These are phyloP conservation scores for Heliangelus exortis DNA, from an alignment of 2,797 vertebrate genomes.

Conservation along the genomic window DNA sequence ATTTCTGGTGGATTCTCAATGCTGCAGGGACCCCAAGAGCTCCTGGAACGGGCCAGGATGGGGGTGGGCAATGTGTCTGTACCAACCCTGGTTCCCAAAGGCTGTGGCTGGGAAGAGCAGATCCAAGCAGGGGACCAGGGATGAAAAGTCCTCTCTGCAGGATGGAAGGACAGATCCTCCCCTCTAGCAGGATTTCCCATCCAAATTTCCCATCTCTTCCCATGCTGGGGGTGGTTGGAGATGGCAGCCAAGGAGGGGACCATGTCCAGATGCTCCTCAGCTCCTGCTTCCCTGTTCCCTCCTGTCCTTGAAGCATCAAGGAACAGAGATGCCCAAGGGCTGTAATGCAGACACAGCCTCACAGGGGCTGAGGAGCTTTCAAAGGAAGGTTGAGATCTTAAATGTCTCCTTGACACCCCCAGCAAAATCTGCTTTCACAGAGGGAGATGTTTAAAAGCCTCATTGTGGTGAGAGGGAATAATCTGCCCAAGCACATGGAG, in stretches of 20 bases:
- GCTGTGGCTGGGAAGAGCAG: accelerated
- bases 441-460: neutral
- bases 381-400: neutral
- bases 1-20: neutral
- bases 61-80: neutral
- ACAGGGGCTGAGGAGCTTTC: neutral
- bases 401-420: neutral
- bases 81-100: neutral
- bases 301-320: neutral
- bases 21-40: accelerated
- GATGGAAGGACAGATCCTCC: neutral
- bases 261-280: neutral
- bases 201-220: neutral
- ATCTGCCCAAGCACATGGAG: neutral
- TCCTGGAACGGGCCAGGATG: neutral
- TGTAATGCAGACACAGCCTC: neutral
- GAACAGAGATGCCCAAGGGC: neutral
- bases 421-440: neutral
- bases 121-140: neutral
- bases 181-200: neutral
- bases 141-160: neutral
- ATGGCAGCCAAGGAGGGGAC: neutral
- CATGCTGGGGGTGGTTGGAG: neutral
- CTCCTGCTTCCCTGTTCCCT: neutral
- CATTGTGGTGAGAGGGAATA: neutral